Evolutionary conservation across 2,888 invertebrate genomes (phyloP).

Genomic region (Pyrgus malvae): DNA sequence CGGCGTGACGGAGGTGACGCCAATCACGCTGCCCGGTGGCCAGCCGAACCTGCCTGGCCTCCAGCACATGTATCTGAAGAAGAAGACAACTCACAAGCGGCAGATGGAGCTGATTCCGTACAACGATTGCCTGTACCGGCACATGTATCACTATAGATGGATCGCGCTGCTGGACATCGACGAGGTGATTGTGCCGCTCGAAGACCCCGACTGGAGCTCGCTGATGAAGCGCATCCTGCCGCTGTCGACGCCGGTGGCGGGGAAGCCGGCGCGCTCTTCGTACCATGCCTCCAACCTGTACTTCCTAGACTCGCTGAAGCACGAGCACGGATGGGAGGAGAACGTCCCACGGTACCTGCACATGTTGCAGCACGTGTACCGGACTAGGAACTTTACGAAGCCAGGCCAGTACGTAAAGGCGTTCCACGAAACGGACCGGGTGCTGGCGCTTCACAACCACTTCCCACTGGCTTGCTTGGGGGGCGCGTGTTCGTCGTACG

Average conservation of each 20-base stretch:
- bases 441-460: constrained; percentile 95
- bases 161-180: constrained; percentile 96
- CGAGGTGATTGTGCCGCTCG: constrained; percentile 95
- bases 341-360: constrained; percentile 94
- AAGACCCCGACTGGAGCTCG: constrained; percentile 87
- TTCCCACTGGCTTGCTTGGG: constrained; percentile 94
- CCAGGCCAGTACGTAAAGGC: constrained; percentile 97
- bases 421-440: constrained; percentile 95
- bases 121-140: constrained; percentile 97
- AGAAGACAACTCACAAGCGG: constrained; percentile 95
- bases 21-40: constrained; percentile 92
- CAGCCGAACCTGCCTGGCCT: constrained; percentile 95
- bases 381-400: constrained; percentile 95
- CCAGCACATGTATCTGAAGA: constrained; percentile 93
- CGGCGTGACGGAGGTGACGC: constrained; percentile 88
- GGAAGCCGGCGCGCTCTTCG: constrained; percentile 84
- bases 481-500: constrained; percentile 91
- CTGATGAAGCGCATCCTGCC: constrained; percentile 88
- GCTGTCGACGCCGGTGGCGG: constrained; percentile 80
- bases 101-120: constrained; percentile 98
- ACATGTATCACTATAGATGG: constrained; percentile 94
- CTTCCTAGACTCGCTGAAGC: constrained; percentile 93
- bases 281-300: constrained; percentile 96
- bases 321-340: constrained; percentile 89
- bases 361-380: constrained; percentile 95